A percentile compares a stretch with the other conserved stretches of the same genome.
phyloP scores from a whole-genome alignment of 2,113 vertebrate genomes.

The Todiramphus chloris region DNA sequence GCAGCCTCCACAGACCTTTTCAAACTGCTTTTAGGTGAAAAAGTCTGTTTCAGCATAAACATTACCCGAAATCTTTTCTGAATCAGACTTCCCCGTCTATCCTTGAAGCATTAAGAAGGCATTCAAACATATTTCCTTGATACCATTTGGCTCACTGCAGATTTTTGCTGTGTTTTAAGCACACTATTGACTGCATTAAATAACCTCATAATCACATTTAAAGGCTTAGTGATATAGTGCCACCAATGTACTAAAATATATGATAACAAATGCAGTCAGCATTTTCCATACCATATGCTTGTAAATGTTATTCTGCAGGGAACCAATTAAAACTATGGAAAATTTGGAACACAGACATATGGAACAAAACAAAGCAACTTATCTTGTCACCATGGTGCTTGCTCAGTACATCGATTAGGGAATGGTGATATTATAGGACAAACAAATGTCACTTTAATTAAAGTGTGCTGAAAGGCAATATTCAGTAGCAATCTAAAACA shows the following conservation, averaged over 20 bases:
- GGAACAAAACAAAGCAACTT: constrained; percentile 81
- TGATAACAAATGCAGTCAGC: constrained; percentile 83
- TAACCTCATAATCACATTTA: constrained; percentile 71
- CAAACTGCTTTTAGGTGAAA: not conserved
- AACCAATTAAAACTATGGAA: constrained; percentile 92
- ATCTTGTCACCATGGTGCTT: constrained; percentile 81
- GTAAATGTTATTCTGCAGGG: constrained; percentile 83
- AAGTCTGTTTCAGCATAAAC: not conserved
- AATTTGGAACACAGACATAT: constrained; percentile 87
- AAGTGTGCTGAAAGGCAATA: constrained; percentile 58
- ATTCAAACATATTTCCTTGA: not conserved
- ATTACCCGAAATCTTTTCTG: not conserved
- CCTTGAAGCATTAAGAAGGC: not conserved
- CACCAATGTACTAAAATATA: constrained; percentile 70
- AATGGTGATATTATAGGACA: constrained; percentile 70
- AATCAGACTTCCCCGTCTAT: not conserved
- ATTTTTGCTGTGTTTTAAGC: constrained; percentile 48
- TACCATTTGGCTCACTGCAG: constrained; percentile 24
- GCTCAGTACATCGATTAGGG: constrained; percentile 78
- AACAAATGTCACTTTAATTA: constrained; percentile 75
- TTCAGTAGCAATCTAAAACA: not conserved
- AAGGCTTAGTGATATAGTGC: constrained; percentile 65
- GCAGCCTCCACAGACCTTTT: not conserved
- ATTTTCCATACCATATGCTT: constrained; percentile 84
- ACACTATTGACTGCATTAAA: constrained; percentile 51